Percentiles rank a stretch among this genome's conserved stretches.
phyloP scores from a whole-genome alignment of 2,797 vertebrate genomes.

The Myotis planiceps region DNA sequence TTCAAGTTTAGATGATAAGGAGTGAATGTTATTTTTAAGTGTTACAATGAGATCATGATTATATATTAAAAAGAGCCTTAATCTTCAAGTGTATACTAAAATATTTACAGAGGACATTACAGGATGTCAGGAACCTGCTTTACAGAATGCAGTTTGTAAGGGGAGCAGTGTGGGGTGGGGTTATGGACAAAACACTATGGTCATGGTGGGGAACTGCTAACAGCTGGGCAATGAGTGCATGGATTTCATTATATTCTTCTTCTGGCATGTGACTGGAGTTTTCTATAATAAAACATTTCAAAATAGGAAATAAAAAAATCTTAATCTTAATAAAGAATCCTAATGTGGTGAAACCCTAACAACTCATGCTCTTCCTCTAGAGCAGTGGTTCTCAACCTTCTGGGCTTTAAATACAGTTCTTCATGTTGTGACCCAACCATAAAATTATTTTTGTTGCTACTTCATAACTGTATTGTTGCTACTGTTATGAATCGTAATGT shows the following conservation, averaged over 20 bases:
- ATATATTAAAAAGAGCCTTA: neutral
- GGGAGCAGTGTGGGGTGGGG: neutral
- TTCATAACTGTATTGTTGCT: too few relatives aligned
- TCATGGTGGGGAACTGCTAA: neutral
- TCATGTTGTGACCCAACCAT: too few relatives aligned
- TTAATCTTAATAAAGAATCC: neutral
- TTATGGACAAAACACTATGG: neutral
- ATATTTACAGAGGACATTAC: neutral
- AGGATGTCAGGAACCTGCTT: neutral
- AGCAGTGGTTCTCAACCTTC: too few relatives aligned
- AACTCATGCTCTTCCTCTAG: neutral
- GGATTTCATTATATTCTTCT: neutral
- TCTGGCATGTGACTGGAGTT: neutral
- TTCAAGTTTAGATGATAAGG: neutral
- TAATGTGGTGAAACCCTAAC: neutral
- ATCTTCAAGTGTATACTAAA: neutral
- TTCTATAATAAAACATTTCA: neutral
- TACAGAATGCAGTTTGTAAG: neutral
- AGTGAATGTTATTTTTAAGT: neutral
- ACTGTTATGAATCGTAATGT: too few relatives aligned
- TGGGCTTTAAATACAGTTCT: too few relatives aligned
- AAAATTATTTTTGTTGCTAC: too few relatives aligned
- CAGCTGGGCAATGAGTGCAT: fast-evolving
- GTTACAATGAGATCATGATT: neutral
- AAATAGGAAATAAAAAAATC: neutral